Evolutionary conservation across 2,888 invertebrate genomes (phyloP).

Genomic region (Drosophila anceps): DNA sequence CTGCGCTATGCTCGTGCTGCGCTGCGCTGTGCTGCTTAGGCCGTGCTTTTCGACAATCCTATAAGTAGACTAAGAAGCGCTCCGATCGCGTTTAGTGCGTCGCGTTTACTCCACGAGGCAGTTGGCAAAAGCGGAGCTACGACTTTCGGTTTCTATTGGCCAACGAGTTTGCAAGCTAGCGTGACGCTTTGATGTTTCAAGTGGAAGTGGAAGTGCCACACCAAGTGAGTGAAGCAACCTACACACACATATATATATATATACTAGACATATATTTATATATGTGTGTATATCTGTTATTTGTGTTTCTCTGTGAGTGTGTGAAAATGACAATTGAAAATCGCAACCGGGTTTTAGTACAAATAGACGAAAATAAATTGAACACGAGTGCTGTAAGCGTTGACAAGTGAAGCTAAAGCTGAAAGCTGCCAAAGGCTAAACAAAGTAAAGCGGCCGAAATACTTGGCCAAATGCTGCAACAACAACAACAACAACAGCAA

Average conservation of each 20-base stretch:
- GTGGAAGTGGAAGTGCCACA: constrained; percentile 35
- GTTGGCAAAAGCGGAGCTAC: constrained; percentile 31
- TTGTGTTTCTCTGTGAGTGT: background rate
- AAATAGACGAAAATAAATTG: constrained; percentile 6
- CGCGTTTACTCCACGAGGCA: constrained; percentile 69
- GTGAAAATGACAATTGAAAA: constrained; percentile 18
- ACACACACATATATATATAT: constrained; percentile 2
- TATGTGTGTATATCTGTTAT: background rate
- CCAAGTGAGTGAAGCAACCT: constrained; percentile 31
- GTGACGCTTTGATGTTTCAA: constrained; percentile 49
- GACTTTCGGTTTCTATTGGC: constrained; percentile 52
- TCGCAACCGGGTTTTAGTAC: constrained; percentile 15
- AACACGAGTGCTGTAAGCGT: background rate
- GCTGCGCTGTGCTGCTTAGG: constrained; percentile 6
- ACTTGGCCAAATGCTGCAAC: constrained; percentile 4
- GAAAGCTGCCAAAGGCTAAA: constrained; percentile 18
- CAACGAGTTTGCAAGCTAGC: constrained; percentile 55
- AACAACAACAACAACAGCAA: constrained; percentile 10
- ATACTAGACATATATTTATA: background rate
- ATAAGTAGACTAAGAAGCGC: constrained; percentile 78
- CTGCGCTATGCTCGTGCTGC: background rate
- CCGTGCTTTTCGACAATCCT: constrained; percentile 40
- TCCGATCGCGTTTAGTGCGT: constrained; percentile 76
- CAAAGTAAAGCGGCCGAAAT: constrained; percentile 4
- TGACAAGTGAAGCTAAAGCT: background rate